Base-by-base conservation (phyloP, 2,888 invertebrate species). In the Platycheirus albimanus region DNA sequence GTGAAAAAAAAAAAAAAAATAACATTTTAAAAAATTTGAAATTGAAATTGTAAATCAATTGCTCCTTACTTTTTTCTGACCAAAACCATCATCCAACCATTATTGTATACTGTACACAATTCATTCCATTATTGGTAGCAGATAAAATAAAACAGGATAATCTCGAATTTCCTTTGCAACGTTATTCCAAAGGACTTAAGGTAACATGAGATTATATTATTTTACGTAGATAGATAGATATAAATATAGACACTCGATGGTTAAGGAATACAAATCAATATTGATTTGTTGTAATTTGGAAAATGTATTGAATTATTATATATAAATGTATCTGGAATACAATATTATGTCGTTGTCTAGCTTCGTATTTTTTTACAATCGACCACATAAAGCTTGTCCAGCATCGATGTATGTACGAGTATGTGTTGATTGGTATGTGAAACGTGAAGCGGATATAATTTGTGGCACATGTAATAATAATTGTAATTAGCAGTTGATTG, bases 401-500 rank as follows among this genome's bases (percentile, higher is more conserved):
- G n/a, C n/a, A n/a, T n/a, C n/a, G n/a, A n/a, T n/a, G n/a, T n/a
- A n/a, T n/a, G n/a, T n/a, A n/a, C 20, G 15, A 19, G 10, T 41
- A 33, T 41, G 33, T 20, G 19, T 28, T 36, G 33, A 36, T 36
- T 36, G 17, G 17, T 30, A 30, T 11, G 20, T 54, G 52, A 41
- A 49, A 52, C 54, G 41, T 77, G 54, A 63, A 63, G 38, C 54
- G 71, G 49, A 64, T 71, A 49, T 71, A 71, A 71, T 77, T 77
- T 71, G 56, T 24, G 54, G 49, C 33, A 17, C 7, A 54, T 19
- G 64, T 43, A 61, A 45, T 70, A 76, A 76, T 61, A 54, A 70
- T 63, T 64, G 47, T 51, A 77, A 77, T 71, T 77, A 77, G 56
- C 49, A 43, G 49, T 58, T 77, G 71, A 71, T 77, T 77, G 54